These are phyloP conservation scores for Drosophila triauraria DNA, from an alignment of 1,140 invertebrate genomes.

Conservation along the genomic window DNA sequence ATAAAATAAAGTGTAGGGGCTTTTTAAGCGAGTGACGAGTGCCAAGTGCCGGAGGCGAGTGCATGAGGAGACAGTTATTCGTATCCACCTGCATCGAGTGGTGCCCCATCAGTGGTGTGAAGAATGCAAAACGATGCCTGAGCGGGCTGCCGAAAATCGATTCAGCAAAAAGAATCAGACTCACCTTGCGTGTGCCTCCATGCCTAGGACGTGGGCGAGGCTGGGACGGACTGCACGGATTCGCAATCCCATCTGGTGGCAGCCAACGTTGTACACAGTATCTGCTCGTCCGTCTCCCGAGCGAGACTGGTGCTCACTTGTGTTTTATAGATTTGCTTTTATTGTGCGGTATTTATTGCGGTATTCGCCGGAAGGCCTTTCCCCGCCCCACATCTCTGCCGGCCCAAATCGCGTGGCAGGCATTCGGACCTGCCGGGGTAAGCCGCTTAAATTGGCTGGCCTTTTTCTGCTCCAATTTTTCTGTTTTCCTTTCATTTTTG, in stretches of 20 bases:
- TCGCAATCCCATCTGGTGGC: conserved; percentile 8
- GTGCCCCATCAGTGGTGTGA: conserved; percentile 52
- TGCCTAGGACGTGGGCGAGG: not conserved
- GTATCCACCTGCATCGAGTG: not conserved
- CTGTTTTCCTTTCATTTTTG: conserved; percentile 37
- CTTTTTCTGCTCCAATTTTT: conserved; percentile 33
- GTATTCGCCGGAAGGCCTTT: conserved; percentile 47
- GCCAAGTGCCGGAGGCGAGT: conserved; percentile 25
- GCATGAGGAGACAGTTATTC: conserved; percentile 15
- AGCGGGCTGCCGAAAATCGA: conserved; percentile 32
- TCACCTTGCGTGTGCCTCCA: conserved; percentile 13
- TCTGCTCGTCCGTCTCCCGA: not conserved
- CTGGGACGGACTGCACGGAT: not conserved
- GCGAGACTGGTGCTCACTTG: conserved; percentile 10
- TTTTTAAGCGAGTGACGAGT: conserved; percentile 19
- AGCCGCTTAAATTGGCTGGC: conserved; percentile 67
- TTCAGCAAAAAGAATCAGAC: conserved; percentile 23
- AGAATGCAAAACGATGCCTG: conserved; percentile 57
- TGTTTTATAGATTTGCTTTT: conserved; percentile 69
- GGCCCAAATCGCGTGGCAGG: conserved; percentile 37
- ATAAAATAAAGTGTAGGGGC: conserved; percentile 74
- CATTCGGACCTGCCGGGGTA: conserved; percentile 11
- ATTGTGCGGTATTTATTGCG: conserved; percentile 78
- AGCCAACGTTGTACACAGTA: not conserved
- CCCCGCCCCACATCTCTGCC: conserved; percentile 13